Evolutionary conservation across 2,888 invertebrate genomes (phyloP), one percentile per base, ranked within the genome.

Genomic region (Acrocyrtus sp.): DNA sequence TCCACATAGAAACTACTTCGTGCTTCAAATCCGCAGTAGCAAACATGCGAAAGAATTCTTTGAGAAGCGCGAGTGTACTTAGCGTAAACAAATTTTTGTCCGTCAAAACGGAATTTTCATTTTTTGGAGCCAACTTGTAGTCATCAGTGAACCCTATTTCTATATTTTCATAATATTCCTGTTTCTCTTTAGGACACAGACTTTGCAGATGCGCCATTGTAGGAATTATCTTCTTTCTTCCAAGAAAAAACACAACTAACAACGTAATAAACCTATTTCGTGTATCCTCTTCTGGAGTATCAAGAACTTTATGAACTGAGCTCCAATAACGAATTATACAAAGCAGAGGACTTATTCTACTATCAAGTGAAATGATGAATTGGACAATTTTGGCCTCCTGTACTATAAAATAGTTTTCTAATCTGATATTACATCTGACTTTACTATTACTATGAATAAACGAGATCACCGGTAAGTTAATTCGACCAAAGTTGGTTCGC

Each of bases 301-400:
- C 63, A 15, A 74, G 56, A 21, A 68, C 57, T 12, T 74, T 74
- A 26, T 74, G 62, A 1, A 69, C 68, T 5, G 63, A 58, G 8
- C 63, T 69, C 57, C 62, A 74, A 22, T 63, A 74, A 0, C 65
- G 57, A 0, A 51, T 29, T 3, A 74, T 43, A 1, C 39, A 57
- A 5, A 74, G 10, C n/a, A 74, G 12, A 0, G 68, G 27, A 26
- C 50, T 15, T 1, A 74, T 50, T 56, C 74, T 43, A 3, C 43
- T 24, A 47, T 74, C 74, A 34, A 74, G 22, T 5, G 68, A 63
- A 19, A 58, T 45, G 15, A 74, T 29, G 24, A 74, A 74, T 50
- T 69, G 69, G 21, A 74, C 57, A 1, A 74, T 39, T 53, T 68
- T 62, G 3, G 68, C 63, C 34, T 74, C 74, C 21, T 74, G 68